These are phyloP conservation scores for Terrapene triunguis DNA, from an alignment of 2,113 vertebrate genomes.

Conservation along the genomic window DNA sequence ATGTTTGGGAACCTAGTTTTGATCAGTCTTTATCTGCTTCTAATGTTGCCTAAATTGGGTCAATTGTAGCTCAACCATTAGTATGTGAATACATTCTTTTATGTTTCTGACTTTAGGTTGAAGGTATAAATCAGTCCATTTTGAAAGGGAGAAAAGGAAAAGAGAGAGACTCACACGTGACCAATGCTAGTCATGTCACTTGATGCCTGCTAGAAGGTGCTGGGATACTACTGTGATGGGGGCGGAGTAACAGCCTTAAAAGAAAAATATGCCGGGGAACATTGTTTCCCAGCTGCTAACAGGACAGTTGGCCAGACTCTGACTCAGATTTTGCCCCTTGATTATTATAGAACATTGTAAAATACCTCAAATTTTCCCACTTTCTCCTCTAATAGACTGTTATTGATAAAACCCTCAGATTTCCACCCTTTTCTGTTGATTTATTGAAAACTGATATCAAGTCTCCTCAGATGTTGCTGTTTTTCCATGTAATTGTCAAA, in stretches of 20 bases:
- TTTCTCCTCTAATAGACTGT: background rate
- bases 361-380: background rate
- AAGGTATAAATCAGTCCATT: too few relatives aligned
- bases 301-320: background rate
- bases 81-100: background rate
- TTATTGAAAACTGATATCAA: background rate
- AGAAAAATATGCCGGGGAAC: background rate
- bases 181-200: background rate
- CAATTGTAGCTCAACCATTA: background rate
- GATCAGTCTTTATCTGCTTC: background rate
- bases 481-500: background rate
- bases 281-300: background rate
- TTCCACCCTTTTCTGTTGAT: background rate
- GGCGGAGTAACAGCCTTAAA: background rate
- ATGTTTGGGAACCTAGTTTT: background rate
- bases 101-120: background rate
- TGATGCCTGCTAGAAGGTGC: rapidly evolving
- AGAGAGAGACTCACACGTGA: background rate
- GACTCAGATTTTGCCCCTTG: background rate
- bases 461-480: background rate
- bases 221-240: background rate
- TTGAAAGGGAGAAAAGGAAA: background rate
- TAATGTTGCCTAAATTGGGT: background rate
- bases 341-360: background rate
- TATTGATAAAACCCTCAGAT: background rate